phyloP scores from a whole-genome alignment of 2,113 vertebrate genomes.

The Dissostichus mawsoni region DNA sequence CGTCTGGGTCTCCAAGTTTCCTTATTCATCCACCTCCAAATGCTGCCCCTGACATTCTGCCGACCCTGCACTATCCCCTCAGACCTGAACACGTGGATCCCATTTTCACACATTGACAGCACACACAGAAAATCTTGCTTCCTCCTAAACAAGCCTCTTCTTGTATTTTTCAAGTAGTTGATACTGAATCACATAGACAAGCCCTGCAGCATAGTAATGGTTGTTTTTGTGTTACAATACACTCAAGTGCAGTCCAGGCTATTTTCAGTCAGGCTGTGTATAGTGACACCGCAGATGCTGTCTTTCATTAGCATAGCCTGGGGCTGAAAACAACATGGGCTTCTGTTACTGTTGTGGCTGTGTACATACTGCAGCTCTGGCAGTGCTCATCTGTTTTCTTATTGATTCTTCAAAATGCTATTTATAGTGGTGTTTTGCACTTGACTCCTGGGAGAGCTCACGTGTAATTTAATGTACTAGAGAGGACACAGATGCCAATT shows the following conservation, averaged over 20 bases:
- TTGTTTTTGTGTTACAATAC: not conserved
- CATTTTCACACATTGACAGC: constrained; percentile 38
- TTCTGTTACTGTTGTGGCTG: constrained; percentile 39
- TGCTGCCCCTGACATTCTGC: constrained; percentile 27
- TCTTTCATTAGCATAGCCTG: constrained; percentile 9
- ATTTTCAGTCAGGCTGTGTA: constrained; percentile 6
- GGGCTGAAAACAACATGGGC: constrained; percentile 20
- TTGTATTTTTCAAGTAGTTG: not conserved
- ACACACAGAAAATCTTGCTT: not conserved
- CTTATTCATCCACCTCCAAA: constrained; percentile 48
- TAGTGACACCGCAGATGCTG: constrained; percentile 33
- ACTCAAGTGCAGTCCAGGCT: not conserved
- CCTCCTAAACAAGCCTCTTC: not conserved
- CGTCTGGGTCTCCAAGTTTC: constrained; percentile 32
- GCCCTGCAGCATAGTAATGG: not conserved
- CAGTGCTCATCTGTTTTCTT: constrained; percentile 12
- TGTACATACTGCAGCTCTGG: not conserved
- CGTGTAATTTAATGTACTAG: not conserved
- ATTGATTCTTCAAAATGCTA: constrained; percentile 48
- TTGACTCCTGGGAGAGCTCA: constrained; percentile 18
- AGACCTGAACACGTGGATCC: constrained; percentile 37
- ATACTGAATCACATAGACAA: not conserved
- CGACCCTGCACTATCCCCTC: constrained; percentile 12
- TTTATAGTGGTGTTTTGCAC: constrained; percentile 31
- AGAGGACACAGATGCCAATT: not conserved